Evolutionary conservation across 2,888 invertebrate genomes (phyloP).

Genomic region (Aphrophora alni): DNA sequence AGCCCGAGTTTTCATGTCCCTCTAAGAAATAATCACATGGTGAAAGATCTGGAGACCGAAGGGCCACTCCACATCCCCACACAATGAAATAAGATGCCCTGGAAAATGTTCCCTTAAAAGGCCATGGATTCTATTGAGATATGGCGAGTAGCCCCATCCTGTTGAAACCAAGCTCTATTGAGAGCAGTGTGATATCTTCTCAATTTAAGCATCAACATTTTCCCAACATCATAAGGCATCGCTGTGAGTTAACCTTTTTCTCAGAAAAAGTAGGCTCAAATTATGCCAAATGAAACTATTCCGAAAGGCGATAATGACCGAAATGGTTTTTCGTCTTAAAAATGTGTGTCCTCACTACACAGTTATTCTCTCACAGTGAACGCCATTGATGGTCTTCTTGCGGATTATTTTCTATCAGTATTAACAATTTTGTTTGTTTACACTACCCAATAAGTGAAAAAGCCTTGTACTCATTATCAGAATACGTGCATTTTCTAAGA

Average conservation of each 20-base stretch:
- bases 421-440: no score
- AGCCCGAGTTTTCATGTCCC: no score
- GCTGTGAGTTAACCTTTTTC: not conserved
- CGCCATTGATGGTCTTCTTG: no score
- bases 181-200: not conserved
- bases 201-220: not conserved
- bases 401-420: no score
- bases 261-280: not conserved
- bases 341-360: no score
- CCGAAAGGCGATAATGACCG: no score
- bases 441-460: no score
- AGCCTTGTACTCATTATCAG: not conserved
- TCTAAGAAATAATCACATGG: no score
- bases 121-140: not conserved
- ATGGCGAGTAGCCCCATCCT: not conserved
- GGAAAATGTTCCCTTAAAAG: constrained; percentile 2
- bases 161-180: constrained; percentile 6
- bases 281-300: not conserved
- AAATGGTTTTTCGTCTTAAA: no score
- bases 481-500: not conserved
- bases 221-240: not conserved
- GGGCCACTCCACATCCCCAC: not conserved
- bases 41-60: no score
- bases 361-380: no score
- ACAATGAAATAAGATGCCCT: not conserved